Percentiles rank a stretch among this genome's conserved stretches.
Conservation (phyloP, 2,888 invertebrate genomes). For the Eupelmus urozonus region DNA sequence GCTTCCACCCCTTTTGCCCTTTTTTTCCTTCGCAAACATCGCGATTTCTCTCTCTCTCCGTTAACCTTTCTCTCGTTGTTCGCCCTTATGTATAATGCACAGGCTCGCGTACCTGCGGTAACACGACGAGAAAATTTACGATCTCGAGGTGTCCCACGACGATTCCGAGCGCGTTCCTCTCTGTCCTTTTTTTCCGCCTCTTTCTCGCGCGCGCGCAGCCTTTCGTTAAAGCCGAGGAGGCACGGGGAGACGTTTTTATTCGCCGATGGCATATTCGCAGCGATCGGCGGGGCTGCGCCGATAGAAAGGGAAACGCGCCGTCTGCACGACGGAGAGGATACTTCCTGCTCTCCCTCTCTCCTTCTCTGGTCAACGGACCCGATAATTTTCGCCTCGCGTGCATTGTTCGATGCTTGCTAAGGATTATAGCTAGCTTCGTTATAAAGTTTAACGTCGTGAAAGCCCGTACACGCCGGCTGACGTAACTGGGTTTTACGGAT, state of each 20-base stretch:
- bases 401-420: neutral
- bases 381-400: neutral
- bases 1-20: neutral
- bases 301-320: too few species aligned
- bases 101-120: constrained; percentile 57
- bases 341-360: too few species aligned
- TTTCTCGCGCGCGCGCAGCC: too few species aligned
- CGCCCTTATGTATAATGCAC: constrained; percentile 61
- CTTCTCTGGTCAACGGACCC: neutral
- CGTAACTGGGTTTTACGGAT: too few species aligned
- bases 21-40: constrained; percentile 15
- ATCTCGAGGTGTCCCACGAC: constrained; percentile 56
- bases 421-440: neutral
- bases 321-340: too few species aligned
- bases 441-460: neutral
- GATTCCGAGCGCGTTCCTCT: constrained; percentile 26
- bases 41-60: constrained; percentile 39
- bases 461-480: too few species aligned
- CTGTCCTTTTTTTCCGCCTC: constrained; percentile 18
- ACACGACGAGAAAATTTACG: constrained; percentile 63
- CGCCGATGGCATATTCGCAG: too few species aligned
- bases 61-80: constrained; percentile 26
- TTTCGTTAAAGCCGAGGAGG: constrained; percentile 2
- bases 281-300: too few species aligned
- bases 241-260: neutral